Evolutionary conservation across 2,113 vertebrate genomes (phyloP).

Genomic region (Cynocephalus volans): DNA sequence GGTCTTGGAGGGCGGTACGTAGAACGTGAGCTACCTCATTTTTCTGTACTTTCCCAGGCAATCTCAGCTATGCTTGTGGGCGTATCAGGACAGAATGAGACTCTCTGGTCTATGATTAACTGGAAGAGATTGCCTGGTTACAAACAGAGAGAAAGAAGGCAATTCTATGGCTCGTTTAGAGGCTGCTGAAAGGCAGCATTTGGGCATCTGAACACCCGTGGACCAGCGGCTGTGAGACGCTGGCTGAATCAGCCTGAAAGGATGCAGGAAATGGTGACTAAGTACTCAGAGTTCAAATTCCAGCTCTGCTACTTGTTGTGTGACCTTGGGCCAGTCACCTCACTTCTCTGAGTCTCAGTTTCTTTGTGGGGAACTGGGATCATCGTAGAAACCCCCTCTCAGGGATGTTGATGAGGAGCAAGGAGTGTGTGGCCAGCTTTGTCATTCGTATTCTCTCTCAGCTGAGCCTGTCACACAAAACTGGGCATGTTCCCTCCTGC

Average conservation of each 20-base stretch:
- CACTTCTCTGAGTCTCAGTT: neutral
- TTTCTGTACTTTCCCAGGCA: constrained; percentile 63
- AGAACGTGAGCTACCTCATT: neutral
- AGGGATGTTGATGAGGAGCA: neutral
- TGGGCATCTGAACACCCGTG: neutral
- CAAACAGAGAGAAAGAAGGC: constrained; percentile 57
- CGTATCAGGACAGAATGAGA: constrained; percentile 73
- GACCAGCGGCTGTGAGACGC: neutral
- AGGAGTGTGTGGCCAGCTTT: neutral
- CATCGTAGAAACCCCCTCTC: neutral
- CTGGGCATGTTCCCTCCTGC: neutral
- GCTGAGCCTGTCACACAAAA: too few species aligned
- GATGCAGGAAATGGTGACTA: neutral
- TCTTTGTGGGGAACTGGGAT: neutral
- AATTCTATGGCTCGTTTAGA: constrained; percentile 36
- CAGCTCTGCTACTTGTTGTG: neutral
- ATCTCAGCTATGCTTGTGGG: constrained; percentile 75
- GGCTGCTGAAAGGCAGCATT: neutral
- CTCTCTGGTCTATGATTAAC: constrained; percentile 76
- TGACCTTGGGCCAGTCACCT: constrained; percentile 29
- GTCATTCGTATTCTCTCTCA: neutral
- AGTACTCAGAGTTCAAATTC: neutral
- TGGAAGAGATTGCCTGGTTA: constrained; percentile 72
- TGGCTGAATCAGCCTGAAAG: neutral
- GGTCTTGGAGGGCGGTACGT: neutral